Conservation (phyloP, 2,113 vertebrate species). For the Gasterosteus aculeatus region DNA sequence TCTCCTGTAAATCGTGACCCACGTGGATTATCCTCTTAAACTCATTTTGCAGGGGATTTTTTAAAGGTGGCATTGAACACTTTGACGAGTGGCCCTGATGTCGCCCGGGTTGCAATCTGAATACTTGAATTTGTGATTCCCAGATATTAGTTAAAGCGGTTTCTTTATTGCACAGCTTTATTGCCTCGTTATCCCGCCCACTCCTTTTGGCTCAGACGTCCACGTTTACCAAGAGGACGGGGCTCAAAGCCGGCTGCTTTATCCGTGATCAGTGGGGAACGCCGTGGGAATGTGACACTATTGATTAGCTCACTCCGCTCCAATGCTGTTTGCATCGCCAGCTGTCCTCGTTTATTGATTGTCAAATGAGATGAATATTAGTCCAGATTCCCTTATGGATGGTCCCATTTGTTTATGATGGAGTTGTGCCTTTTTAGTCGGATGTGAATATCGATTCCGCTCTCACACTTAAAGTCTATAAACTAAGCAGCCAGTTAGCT, state of each 20-base stretch:
- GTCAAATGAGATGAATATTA: not conserved
- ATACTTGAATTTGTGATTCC: not conserved
- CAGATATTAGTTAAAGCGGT: constrained; percentile 45
- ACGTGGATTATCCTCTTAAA: not conserved
- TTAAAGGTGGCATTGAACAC: not conserved
- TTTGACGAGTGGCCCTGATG: not conserved
- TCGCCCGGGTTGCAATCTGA: not conserved
- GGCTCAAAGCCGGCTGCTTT: constrained; percentile 4
- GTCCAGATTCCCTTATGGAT: not conserved
- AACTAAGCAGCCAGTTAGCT: not conserved
- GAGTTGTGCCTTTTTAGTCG: not conserved
- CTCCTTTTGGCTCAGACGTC: constrained; percentile 12
- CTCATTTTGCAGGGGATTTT: no score
- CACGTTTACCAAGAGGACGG: constrained; percentile 12
- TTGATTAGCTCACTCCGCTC: not conserved
- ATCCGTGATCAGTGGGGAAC: not conserved
- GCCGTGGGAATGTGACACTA: not conserved
- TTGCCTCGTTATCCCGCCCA: constrained; percentile 15
- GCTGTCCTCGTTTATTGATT: not conserved
- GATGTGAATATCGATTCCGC: no score
- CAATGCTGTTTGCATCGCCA: not conserved
- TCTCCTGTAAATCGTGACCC: constrained; percentile 2
- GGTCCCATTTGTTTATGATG: not conserved
- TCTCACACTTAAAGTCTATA: not conserved
- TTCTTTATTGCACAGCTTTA: constrained; percentile 37